Evolutionary conservation across 1,140 invertebrate species (phyloP).

Genomic region (Eumeta japonica): DNA sequence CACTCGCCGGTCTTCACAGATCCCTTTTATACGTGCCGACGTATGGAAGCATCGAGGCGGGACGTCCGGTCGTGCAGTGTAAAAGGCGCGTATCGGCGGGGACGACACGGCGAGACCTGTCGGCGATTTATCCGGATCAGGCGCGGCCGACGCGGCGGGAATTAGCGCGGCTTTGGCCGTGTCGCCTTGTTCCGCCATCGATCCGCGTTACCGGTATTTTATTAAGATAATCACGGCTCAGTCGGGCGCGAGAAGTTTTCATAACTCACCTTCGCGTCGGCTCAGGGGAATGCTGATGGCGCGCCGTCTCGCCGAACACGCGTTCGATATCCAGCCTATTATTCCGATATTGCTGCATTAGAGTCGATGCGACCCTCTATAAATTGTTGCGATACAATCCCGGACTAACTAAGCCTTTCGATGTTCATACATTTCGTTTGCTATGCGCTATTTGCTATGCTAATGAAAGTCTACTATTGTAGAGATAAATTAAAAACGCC

Average conservation of each 20-base stretch:
- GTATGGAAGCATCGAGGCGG: background rate
- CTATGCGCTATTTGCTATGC: too few species aligned
- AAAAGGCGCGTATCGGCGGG: background rate
- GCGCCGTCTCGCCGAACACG: too few species aligned
- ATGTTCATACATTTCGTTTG: too few species aligned
- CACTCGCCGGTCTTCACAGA: background rate
- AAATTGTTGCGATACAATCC: background rate
- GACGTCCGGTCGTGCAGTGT: background rate
- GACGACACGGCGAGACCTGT: slow-evolving; percentile 1
- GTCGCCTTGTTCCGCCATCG: slow-evolving; percentile 2
- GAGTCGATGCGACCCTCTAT: too few species aligned
- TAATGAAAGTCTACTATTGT: too few species aligned
- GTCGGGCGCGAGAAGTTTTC: background rate
- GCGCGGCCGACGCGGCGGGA: background rate
- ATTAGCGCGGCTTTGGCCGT: slow-evolving; percentile 1
- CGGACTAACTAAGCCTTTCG: background rate
- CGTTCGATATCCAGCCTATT: too few species aligned
- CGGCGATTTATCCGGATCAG: slow-evolving; percentile 13
- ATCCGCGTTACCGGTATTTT: slow-evolving; percentile 10
- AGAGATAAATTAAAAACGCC: too few species aligned
- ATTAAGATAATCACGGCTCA: slow-evolving; percentile 7
- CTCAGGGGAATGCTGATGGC: background rate
- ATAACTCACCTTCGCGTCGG: background rate
- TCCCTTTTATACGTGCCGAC: background rate
- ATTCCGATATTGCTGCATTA: too few species aligned